Conservation (phyloP, 1,140 invertebrate genomes). For the Brachionus manjavacas region DNA sequence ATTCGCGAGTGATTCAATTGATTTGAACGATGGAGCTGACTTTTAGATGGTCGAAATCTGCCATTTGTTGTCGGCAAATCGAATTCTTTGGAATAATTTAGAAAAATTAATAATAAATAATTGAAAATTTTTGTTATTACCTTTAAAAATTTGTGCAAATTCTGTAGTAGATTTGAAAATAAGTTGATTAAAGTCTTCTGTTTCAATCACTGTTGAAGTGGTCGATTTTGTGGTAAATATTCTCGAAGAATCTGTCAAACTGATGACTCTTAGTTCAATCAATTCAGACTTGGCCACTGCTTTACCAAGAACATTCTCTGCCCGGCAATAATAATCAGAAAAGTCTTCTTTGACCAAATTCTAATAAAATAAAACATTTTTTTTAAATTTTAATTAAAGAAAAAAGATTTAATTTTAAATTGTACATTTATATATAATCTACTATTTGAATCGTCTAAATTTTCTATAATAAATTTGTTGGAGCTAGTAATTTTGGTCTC, state of each 20-base stretch:
- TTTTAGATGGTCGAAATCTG: neutral
- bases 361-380: neutral
- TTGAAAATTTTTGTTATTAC: neutral
- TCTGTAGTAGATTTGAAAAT: neutral
- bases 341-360: neutral
- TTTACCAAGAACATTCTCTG: neutral
- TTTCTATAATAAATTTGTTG: neutral
- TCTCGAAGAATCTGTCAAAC: neutral
- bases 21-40: neutral
- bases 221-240: neutral
- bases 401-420: neutral
- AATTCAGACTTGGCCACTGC: neutral
- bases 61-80: neutral
- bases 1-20: neutral
- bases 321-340: constrained; percentile 31
- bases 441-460: neutral
- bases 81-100: neutral
- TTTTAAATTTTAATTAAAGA: too few species aligned
- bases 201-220: neutral
- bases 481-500: neutral
- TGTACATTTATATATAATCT: constrained; percentile 24
- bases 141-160: neutral
- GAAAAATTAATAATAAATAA: neutral
- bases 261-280: neutral
- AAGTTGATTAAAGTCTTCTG: neutral